Base-by-base conservation (phyloP, 2,797 vertebrate species). In the Odontamblyopus lacepedii region DNA sequence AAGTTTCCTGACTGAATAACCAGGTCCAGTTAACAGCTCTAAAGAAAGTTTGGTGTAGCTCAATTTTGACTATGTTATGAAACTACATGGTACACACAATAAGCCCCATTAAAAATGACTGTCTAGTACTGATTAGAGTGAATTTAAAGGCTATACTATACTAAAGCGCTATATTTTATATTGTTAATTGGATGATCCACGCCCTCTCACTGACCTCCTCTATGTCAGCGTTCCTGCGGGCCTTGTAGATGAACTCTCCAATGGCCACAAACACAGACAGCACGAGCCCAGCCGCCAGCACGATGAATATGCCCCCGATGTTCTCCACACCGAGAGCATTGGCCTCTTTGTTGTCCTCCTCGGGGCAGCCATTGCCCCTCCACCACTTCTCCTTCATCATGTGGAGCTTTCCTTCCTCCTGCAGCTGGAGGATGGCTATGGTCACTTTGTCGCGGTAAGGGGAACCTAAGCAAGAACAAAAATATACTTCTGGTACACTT, bases 301-400 rank as follows among this genome's bases (percentile, higher is more conserved):
- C 98, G 53, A 99, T 98, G 88, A 99, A 99, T 90, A 99, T 98
- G 9, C 98, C 98, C 0, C 98, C 98, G 11, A 99, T 98, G 85
- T 98, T 98, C 85, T 99, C 97, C 80, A 99, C 96, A 0, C 98
- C 98, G 0, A 99, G 92, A 38, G 98, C 97, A 2, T 91, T 98
- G 89, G 98, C 98, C 80, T 98, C 98, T 82, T 97, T 98, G 92
- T 93, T 97, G 88, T 98, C 98, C 85, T 99, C 97, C 84, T 99
- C 97, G 0, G 98, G 98, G 78, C 98, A 99, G 70, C 98, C 97
- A 0, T 97, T 97, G 0, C 98, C 98, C 27, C 97, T 80, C 98
- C 98, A 99, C 98, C 98, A 99, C 79, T 98, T 99, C 87, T 99
- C 98, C 86, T 99, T 99, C 97, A 99, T 98, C 97, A 99, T 97